phyloP scores from a whole-genome alignment of 2,797 vertebrate genomes.

The Leptoclinus maculatus region DNA sequence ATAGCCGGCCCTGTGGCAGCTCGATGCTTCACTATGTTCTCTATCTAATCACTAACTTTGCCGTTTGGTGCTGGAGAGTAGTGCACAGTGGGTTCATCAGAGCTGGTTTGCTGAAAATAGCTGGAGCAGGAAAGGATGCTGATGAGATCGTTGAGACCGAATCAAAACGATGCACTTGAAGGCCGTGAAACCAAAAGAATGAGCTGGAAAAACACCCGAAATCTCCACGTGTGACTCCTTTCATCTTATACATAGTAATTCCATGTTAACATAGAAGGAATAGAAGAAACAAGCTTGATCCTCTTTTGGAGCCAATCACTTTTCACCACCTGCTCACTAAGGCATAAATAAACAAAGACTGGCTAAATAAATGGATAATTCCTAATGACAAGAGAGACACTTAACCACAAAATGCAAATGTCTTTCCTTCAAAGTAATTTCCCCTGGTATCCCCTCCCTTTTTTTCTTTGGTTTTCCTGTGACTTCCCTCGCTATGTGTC shows the following conservation, averaged over 20 bases:
- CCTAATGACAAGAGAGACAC: constrained; percentile 33
- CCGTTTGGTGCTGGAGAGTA: not conserved
- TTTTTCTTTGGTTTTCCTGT: constrained; percentile 15
- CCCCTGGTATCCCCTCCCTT: constrained; percentile 22
- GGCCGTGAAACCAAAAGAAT: not conserved
- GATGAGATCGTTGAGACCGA: not conserved
- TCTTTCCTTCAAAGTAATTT: constrained; percentile 49
- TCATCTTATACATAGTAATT: not conserved
- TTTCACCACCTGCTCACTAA: not conserved
- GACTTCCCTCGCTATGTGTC: constrained; percentile 13
- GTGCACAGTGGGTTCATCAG: too few species aligned
- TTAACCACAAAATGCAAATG: constrained; percentile 22
- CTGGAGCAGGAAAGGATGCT: not conserved
- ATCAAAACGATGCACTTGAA: not conserved
- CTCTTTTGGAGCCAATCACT: not conserved
- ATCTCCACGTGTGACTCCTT: not conserved
- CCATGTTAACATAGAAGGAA: not conserved
- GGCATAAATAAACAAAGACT: not conserved
- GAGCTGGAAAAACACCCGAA: not conserved
- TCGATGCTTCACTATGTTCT: too few species aligned
- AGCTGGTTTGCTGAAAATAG: not conserved
- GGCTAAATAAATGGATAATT: not conserved
- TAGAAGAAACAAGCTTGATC: not conserved
- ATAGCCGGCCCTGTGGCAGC: not conserved
- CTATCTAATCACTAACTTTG: not conserved